These are phyloP conservation scores for Psilopsiagon aymara DNA, from an alignment of 2,113 vertebrate genomes.

Conservation along the genomic window DNA sequence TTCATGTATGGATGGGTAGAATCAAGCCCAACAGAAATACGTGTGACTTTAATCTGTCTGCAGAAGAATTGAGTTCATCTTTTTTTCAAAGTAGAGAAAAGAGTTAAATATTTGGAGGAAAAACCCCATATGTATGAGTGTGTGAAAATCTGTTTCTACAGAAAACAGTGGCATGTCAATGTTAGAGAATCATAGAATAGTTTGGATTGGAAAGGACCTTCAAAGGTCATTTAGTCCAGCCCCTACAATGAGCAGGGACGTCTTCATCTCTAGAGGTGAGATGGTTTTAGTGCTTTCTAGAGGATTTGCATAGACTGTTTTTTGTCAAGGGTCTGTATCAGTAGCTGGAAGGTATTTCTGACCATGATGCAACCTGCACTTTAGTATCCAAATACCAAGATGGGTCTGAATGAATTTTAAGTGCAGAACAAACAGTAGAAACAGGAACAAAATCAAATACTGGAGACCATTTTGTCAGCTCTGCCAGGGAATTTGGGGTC, in stretches of 20 bases:
- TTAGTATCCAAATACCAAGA: not conserved
- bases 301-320: not conserved
- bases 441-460: not conserved
- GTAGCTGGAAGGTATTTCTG: not conserved
- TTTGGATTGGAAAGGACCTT: not conserved
- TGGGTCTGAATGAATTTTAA: not conserved
- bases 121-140: not conserved
- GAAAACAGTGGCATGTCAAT: not conserved
- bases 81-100: not conserved
- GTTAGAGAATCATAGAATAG: not conserved
- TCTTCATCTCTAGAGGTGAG: not conserved
- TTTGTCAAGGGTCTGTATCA: not conserved
- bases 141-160: not conserved
- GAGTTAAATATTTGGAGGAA: not conserved
- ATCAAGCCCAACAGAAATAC: not conserved
- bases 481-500: not conserved
- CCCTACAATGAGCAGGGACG: not conserved
- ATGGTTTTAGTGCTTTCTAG: not conserved
- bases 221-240: not conserved
- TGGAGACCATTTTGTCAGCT: not conserved
- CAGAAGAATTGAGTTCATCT: not conserved
- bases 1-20: not conserved
- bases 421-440: not conserved
- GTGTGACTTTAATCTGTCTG: not conserved
- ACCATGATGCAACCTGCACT: not conserved